phyloP scores from a whole-genome alignment of 2,888 invertebrate genomes.

The Catocala fraxini region DNA sequence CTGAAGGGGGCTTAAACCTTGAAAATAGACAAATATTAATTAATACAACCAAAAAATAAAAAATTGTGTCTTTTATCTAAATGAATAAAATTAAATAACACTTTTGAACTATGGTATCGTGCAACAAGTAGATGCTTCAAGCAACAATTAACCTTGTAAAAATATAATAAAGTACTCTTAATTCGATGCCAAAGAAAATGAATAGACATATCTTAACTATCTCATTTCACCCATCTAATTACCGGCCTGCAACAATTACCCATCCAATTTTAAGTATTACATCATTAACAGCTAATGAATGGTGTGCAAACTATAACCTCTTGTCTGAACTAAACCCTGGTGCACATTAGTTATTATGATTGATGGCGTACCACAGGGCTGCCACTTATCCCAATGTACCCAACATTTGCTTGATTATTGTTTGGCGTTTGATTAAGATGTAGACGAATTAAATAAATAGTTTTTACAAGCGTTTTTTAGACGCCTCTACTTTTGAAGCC shows the following conservation, averaged over 20 bases:
- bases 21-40: too few relatives aligned
- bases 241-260: constrained; percentile 48
- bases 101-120: too few relatives aligned
- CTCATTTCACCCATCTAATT: constrained; percentile 23
- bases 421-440: too few relatives aligned
- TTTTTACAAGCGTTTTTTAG: too few relatives aligned
- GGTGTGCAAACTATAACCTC: constrained; percentile 64
- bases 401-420: neutral
- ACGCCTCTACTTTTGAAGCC: too few relatives aligned
- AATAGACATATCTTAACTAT: constrained; percentile 10
- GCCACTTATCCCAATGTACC: constrained; percentile 13
- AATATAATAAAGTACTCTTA: neutral
- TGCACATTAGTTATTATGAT: constrained; percentile 66
- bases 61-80: too few relatives aligned
- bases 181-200: constrained; percentile 7
- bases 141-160: too few relatives aligned
- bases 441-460: too few relatives aligned
- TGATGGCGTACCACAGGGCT: constrained; percentile 50
- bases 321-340: constrained; percentile 60
- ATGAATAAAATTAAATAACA: too few relatives aligned
- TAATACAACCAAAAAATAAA: too few relatives aligned
- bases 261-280: constrained; percentile 53
- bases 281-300: constrained; percentile 63
- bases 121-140: too few relatives aligned
- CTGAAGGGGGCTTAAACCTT: too few relatives aligned